Evolutionary conservation across 2,797 vertebrate genomes (phyloP).

Genomic region (Phrynocephalus vlangalii): DNA sequence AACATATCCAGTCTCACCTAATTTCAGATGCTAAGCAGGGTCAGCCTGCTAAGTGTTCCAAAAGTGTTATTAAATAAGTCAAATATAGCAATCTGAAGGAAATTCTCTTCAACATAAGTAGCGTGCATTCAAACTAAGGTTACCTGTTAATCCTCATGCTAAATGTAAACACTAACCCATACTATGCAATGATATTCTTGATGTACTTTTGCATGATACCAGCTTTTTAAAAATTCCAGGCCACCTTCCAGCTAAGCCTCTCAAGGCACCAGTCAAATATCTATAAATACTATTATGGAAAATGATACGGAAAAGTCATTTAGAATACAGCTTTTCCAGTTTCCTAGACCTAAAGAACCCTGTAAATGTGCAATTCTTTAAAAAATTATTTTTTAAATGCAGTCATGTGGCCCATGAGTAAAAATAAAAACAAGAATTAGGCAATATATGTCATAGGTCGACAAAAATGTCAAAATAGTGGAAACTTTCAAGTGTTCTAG

Average conservation of each 20-base stretch:
- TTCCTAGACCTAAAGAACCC: background rate
- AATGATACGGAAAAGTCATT: constrained; percentile 1
- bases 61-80: too few species aligned
- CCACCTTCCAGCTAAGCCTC: background rate
- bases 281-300: background rate
- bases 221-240: background rate
- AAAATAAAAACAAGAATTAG: too few species aligned
- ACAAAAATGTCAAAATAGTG: too few species aligned
- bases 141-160: background rate
- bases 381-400: background rate
- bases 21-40: too few species aligned
- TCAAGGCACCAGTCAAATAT: background rate
- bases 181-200: background rate
- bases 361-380: background rate
- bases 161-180: background rate
- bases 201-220: background rate
- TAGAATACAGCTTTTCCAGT: background rate
- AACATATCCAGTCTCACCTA: too few species aligned
- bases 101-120: background rate
- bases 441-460: too few species aligned
- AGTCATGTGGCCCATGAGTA: too few species aligned
- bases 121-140: background rate
- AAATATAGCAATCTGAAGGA: background rate
- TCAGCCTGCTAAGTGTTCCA: too few species aligned
- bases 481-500: too few species aligned